Conservation (phyloP, 2,888 invertebrate species). For the Hoplodrina blanda region DNA sequence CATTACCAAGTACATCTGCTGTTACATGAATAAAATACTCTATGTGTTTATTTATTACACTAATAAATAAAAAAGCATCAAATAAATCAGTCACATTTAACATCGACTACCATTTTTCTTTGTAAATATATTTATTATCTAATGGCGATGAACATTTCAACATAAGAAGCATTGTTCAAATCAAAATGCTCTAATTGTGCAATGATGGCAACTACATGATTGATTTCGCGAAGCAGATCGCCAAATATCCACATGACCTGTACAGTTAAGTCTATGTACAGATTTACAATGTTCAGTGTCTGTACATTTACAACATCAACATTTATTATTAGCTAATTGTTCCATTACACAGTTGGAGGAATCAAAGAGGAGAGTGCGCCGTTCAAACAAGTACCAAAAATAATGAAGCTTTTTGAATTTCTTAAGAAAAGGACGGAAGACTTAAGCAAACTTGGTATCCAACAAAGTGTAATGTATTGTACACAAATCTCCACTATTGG, state of each 20-base stretch:
- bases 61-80: slow-evolving; percentile 78
- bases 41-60: slow-evolving; percentile 71
- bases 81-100: slow-evolving; percentile 76
- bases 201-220: slow-evolving; percentile 79
- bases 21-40: slow-evolving; percentile 72
- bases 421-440: slow-evolving; percentile 89
- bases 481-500: slow-evolving; percentile 79
- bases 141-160: slow-evolving; percentile 76
- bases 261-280: slow-evolving; percentile 86
- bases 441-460: slow-evolving; percentile 82
- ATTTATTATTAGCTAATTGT: slow-evolving; percentile 70
- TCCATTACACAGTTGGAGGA: slow-evolving; percentile 71
- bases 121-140: slow-evolving; percentile 80
- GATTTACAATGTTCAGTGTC: slow-evolving; percentile 75
- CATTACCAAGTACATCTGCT: slow-evolving; percentile 71
- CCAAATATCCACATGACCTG: slow-evolving; percentile 91
- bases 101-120: slow-evolving; percentile 88
- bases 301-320: slow-evolving; percentile 76
- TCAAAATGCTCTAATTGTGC: slow-evolving; percentile 77
- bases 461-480: slow-evolving; percentile 77
- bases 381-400: slow-evolving; percentile 64
- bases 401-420: slow-evolving; percentile 69
- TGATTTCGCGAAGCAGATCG: slow-evolving; percentile 87
- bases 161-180: slow-evolving; percentile 78
- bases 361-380: slow-evolving; percentile 63